Base-by-base conservation (phyloP, 2,888 invertebrate genomes). In the Tridacna crocea region DNA sequence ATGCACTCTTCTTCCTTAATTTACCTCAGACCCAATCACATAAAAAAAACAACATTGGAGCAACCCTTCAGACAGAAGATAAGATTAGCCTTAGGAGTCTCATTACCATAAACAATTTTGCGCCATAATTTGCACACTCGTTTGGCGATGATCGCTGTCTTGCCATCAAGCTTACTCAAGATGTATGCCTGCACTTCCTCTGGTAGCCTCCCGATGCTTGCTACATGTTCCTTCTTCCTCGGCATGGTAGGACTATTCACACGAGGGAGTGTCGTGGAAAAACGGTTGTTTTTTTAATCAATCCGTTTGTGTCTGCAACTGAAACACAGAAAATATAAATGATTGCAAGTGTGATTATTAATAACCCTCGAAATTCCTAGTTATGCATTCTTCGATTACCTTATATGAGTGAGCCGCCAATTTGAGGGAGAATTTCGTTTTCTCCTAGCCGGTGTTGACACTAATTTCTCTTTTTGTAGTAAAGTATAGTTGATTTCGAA, bases 171-270 rank as follows among this genome's bases (percentile, higher is more conserved):
- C 77, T 85, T 85, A 75, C 79, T 83, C 47, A 87, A 61, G 26
- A 87, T 79, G 55, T 77, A 85, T 2, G 82, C 83, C 46, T 87
- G 87, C 24, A 87, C 79, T 72, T 87, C 87, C 46, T 85, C 83
- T 27, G 87, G 85, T 46, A 87, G 48, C 36, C 75, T 26, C 17
- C 77, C 79, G 46, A 87, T 85, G 65, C 83, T 84, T 0, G 72
- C 63, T 60, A 46, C n/a, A 24, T 46, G 12, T 55, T 55, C 36
- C n/a, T 36, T 46, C 27, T 70, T 70, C 26, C 51, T 70, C 22
- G 70, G 24, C 70, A 70, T 70, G 22, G 26, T 70, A 24, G 70
- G 70, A 47, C 51, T 22, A 51, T 24, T 70, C 24, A 10, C 4
- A 22, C 70, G 70, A 48, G 70, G 26, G 22, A 13, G 13, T 3